phyloP scores from a whole-genome alignment of 2,888 invertebrate species.

The Eugnorisma glareosa region DNA sequence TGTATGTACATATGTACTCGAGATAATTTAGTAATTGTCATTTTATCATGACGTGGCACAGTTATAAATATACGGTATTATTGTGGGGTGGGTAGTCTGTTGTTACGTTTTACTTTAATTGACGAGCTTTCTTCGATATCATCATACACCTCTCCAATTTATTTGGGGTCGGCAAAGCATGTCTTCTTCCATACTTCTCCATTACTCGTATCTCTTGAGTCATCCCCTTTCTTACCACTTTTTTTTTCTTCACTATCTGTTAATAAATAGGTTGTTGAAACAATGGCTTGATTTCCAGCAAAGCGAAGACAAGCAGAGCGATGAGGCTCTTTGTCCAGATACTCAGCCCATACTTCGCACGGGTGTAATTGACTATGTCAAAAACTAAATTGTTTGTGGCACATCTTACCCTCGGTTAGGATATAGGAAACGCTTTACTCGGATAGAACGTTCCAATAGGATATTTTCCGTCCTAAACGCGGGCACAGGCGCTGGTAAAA shows the following conservation, averaged over 20 bases:
- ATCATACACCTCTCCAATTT: background rate
- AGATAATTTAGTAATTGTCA: background rate
- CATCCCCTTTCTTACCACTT: background rate
- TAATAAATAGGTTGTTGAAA: background rate
- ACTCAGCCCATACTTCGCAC: too few species aligned
- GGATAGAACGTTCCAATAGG: too few species aligned
- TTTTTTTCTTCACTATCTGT: background rate
- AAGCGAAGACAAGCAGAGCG: background rate
- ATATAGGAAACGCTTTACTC: background rate
- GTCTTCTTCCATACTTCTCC: background rate
- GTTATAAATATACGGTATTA: background rate
- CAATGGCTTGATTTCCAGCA: background rate
- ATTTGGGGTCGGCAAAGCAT: background rate
- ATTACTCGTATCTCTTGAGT: background rate
- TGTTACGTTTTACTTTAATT: background rate
- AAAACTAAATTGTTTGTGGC: background rate
- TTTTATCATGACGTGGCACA: background rate
- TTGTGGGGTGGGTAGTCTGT: background rate
- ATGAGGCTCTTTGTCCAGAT: background rate
- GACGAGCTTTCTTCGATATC: background rate
- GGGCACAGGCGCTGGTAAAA: background rate
- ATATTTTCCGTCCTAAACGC: background rate
- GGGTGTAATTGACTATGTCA: background rate
- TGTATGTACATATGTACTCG: background rate
- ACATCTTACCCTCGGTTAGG: background rate